Conservation (phyloP, 2,888 invertebrate species). For the Oligia fasciuncula region DNA sequence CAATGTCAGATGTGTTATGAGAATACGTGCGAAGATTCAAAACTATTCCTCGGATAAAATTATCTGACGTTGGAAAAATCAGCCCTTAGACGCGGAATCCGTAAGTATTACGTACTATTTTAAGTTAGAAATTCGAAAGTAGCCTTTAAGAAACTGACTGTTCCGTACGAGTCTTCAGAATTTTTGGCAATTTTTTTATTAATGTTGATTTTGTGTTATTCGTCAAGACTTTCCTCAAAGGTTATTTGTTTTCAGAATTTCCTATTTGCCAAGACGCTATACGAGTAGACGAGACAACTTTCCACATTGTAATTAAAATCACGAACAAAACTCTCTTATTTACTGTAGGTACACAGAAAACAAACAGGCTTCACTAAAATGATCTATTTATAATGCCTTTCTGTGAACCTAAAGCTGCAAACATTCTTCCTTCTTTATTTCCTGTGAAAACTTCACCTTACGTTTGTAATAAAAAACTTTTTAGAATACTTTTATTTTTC, state of each 20-base stretch:
- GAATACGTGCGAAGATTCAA: too few relatives aligned
- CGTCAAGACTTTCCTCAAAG: neutral
- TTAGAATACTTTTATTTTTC: slow-evolving; percentile 14
- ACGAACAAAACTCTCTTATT: slow-evolving; percentile 9
- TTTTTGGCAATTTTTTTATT: neutral
- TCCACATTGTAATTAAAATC: slow-evolving; percentile 4
- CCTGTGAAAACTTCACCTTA: neutral
- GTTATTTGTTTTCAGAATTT: neutral
- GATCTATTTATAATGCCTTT: slow-evolving; percentile 37
- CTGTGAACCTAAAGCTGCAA: slow-evolving; percentile 20
- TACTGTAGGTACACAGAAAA: neutral
- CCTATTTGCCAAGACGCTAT: neutral
- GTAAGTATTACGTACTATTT: neutral
- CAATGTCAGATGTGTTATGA: too few relatives aligned
- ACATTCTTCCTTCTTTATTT: neutral
- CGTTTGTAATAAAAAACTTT: slow-evolving; percentile 41
- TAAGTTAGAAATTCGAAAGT: neutral
- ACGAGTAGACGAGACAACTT: neutral
- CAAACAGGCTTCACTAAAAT: slow-evolving; percentile 23
- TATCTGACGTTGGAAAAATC: too few relatives aligned
- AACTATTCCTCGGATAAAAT: too few relatives aligned
- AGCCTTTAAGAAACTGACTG: neutral
- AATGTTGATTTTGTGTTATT: neutral
- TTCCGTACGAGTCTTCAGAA: neutral
- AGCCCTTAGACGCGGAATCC: neutral